These are phyloP conservation scores for Bicyclus anynana DNA, from an alignment of 1,140 invertebrate genomes.

Conservation along the genomic window DNA sequence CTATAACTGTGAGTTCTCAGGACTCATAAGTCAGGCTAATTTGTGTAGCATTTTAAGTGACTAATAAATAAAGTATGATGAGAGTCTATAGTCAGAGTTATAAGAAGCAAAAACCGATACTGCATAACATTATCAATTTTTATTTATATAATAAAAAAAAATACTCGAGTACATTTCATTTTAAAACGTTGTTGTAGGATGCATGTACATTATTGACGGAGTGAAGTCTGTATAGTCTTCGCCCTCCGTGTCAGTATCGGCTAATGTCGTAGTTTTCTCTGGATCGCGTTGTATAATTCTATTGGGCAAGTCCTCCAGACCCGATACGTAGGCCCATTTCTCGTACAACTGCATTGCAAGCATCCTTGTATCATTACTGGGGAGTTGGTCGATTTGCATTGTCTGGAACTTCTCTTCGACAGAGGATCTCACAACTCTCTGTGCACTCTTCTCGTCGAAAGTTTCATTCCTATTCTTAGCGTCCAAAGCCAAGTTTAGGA, in stretches of 20 bases:
- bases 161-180: background rate
- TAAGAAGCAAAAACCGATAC: no score
- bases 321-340: slow-evolving; percentile 55
- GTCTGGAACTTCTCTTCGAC: slow-evolving; percentile 46
- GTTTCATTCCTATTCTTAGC: slow-evolving; percentile 64
- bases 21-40: no score
- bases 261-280: slow-evolving; percentile 35
- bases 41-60: no score
- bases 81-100: no score
- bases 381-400: slow-evolving; percentile 12
- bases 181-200: slow-evolving; percentile 26
- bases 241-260: slow-evolving; percentile 32
- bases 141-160: background rate
- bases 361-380: slow-evolving; percentile 8
- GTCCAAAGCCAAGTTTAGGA: slow-evolving; percentile 75
- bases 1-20: no score
- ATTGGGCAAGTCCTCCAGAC: slow-evolving; percentile 50
- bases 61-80: no score
- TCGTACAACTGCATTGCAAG: slow-evolving; percentile 42
- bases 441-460: slow-evolving; percentile 63
- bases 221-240: slow-evolving; percentile 20
- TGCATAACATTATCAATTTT: background rate
- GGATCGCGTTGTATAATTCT: slow-evolving; percentile 32
- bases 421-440: slow-evolving; percentile 39
- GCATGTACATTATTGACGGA: slow-evolving; percentile 28